Evolutionary conservation across 2,113 vertebrate species (phyloP).

Genomic region (Mesoclemmys tuberculata): DNA sequence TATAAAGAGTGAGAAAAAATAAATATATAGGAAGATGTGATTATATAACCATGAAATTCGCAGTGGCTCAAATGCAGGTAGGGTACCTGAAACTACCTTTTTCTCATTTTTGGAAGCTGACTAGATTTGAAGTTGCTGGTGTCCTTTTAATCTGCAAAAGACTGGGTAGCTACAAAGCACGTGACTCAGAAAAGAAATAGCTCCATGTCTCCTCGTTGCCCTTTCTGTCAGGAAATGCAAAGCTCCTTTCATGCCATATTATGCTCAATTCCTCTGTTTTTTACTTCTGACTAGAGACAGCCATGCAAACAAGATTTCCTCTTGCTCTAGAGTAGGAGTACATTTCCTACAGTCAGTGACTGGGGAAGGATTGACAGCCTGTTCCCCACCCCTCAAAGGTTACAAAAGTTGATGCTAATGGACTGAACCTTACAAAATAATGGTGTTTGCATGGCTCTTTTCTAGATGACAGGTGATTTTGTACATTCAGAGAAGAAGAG

Average conservation of each 20-base stretch:
- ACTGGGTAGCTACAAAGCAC: neutral
- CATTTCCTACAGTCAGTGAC: neutral
- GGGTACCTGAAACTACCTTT: neutral
- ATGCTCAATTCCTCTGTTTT: neutral
- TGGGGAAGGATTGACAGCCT: neutral
- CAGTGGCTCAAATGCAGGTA: neutral
- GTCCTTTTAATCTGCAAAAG: neutral
- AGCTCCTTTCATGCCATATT: rapidly evolving
- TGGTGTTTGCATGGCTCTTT: neutral
- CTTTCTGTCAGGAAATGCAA: neutral
- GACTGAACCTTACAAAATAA: neutral
- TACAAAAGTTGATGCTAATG: neutral
- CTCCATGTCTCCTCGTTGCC: rapidly evolving
- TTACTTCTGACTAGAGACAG: neutral
- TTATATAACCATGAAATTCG: rapidly evolving
- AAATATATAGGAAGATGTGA: rapidly evolving
- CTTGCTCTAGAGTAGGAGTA: neutral
- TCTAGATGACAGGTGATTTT: neutral
- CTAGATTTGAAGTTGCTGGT: neutral
- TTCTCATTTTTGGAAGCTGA: neutral
- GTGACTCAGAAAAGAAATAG: neutral
- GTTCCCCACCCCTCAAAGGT: too few relatives aligned
- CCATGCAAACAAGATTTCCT: neutral
- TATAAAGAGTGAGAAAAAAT: rapidly evolving
- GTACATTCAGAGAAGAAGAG: neutral